These are phyloP conservation scores for Lasioglossum pauxillum DNA, from an alignment of 2,888 invertebrate genomes.

Conservation along the genomic window DNA sequence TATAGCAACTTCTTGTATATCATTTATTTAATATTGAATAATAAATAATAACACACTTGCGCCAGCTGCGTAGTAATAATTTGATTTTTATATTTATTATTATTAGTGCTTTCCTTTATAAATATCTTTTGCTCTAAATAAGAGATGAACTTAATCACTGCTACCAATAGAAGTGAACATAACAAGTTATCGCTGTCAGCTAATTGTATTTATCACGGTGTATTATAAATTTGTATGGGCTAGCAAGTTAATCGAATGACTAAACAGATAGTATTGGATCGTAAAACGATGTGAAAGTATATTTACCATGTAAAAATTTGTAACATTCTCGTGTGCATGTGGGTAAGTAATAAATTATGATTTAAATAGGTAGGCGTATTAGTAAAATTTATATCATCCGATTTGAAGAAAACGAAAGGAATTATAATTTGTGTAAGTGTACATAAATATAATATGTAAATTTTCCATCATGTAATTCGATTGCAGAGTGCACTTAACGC, in stretches of 20 bases:
- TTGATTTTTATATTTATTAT: background rate
- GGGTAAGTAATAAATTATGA: background rate
- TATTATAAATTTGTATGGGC: constrained; percentile 9
- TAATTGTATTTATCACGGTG: background rate
- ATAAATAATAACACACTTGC: background rate
- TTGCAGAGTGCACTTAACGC: background rate
- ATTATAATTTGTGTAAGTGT: background rate
- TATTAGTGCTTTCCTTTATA: background rate
- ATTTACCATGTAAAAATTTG: background rate
- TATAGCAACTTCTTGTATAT: background rate
- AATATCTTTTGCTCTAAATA: background rate
- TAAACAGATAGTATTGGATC: background rate
- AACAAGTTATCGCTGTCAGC: constrained; percentile 15
- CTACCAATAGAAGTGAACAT: constrained; percentile 36
- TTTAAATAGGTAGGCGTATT: constrained; percentile 13
- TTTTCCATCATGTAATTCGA: background rate
- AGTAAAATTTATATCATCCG: background rate
- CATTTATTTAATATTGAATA: background rate
- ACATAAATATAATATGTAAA: background rate
- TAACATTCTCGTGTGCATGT: background rate
- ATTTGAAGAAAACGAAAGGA: background rate
- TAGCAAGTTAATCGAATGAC: background rate
- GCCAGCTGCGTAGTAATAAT: background rate
- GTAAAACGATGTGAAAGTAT: constrained; percentile 3
- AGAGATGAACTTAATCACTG: constrained; percentile 37